Percentiles rank a stretch among this genome's conserved stretches.
Conservation (phyloP, 2,888 invertebrate species). For the Lymantria monacha region DNA sequence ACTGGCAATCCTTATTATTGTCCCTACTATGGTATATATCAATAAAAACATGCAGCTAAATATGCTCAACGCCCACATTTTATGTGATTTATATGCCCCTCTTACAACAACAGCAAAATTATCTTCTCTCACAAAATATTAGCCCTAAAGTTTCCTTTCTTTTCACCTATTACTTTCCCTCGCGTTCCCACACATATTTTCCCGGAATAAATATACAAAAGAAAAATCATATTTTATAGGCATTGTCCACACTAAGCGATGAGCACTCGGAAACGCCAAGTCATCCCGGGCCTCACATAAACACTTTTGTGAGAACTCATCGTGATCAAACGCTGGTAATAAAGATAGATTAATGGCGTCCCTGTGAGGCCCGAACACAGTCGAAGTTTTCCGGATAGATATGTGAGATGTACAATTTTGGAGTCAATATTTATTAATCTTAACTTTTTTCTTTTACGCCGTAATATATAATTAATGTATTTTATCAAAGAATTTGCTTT, state of each 20-base stretch:
- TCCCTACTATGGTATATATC: too few species aligned
- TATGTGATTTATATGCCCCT: too few species aligned
- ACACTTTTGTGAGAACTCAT: conserved; percentile 66
- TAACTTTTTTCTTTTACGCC: background rate
- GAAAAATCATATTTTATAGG: conserved; percentile 26
- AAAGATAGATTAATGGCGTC: conserved; percentile 71
- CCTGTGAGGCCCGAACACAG: conserved; percentile 27
- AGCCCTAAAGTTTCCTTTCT: background rate
- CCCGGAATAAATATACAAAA: conserved; percentile 13
- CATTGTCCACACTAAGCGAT: conserved; percentile 17
- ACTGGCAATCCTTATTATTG: too few species aligned
- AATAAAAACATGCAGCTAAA: too few species aligned
- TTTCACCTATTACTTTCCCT: background rate
- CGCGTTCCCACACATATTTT: conserved; percentile 3
- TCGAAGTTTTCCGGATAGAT: conserved; percentile 22
- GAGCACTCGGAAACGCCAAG: conserved; percentile 43
- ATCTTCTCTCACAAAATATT: conserved; percentile 3
- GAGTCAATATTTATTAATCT: conserved; percentile 14
- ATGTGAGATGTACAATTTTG: conserved; percentile 26
- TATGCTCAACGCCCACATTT: too few species aligned
- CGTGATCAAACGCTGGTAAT: conserved; percentile 68
- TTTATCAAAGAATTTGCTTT: too few species aligned
- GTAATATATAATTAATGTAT: background rate
- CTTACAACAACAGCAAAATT: background rate
- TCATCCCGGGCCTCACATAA: conserved; percentile 56